Evolutionary conservation across 2,888 invertebrate species (phyloP).

Genomic region (Spialia ferax): DNA sequence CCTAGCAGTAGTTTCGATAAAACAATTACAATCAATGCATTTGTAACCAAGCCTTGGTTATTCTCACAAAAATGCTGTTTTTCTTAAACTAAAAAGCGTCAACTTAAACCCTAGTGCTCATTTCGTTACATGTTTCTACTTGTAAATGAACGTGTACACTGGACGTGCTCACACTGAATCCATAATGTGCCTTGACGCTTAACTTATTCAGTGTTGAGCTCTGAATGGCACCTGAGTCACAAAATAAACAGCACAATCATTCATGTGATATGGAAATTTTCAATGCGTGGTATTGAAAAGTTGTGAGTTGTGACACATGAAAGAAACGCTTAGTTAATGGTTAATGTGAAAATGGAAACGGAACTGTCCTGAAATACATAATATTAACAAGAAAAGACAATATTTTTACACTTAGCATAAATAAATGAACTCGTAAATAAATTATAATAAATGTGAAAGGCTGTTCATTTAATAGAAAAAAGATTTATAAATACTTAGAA

Average conservation of each 20-base stretch:
- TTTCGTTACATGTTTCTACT: background rate
- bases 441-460: background rate
- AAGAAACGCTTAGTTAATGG: constrained; percentile 13
- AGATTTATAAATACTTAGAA: too few species aligned
- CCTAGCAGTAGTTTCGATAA: too few species aligned
- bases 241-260: constrained; percentile 33
- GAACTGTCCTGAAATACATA: background rate
- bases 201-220: constrained; percentile 17
- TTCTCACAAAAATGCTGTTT: too few species aligned
- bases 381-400: background rate
- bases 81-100: background rate
- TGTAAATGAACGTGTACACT: background rate
- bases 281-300: constrained; percentile 30
- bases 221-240: constrained; percentile 19
- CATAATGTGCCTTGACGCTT: constrained; percentile 5
- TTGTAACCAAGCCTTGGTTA: too few species aligned
- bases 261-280: constrained; percentile 35
- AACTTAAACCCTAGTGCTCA: background rate
- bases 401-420: too few species aligned
- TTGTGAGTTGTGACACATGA: constrained; percentile 17
- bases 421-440: background rate
- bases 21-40: too few species aligned
- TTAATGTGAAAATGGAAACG: constrained; percentile 23
- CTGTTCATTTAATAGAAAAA: too few species aligned
- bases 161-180: constrained; percentile 8